Evolutionary conservation across 2,888 invertebrate species (phyloP).

Genomic region (Julus scanicus): DNA sequence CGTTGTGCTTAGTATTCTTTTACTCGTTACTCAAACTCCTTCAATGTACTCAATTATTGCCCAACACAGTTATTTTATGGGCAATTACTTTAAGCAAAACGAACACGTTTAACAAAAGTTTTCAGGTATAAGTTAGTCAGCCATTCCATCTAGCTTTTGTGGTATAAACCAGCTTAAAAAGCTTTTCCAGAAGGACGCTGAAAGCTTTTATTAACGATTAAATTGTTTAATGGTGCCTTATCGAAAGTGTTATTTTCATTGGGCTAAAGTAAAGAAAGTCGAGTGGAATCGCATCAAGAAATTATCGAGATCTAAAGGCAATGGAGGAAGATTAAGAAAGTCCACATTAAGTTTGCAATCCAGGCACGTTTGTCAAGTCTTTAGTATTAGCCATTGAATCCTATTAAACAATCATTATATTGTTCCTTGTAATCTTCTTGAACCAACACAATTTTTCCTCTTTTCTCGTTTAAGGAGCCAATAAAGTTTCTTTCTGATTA

Average conservation of each 20-base stretch:
- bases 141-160: neutral
- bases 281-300: slow-evolving; percentile 27
- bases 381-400: neutral
- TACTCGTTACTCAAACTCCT: too few relatives aligned
- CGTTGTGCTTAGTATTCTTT: too few relatives aligned
- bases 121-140: neutral
- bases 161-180: neutral
- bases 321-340: slow-evolving; percentile 22
- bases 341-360: slow-evolving; percentile 39
- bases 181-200: neutral
- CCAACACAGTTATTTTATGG: too few relatives aligned
- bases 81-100: neutral
- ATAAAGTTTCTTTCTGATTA: neutral
- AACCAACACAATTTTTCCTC: neutral
- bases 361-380: slow-evolving; percentile 1
- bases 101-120: neutral
- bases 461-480: neutral
- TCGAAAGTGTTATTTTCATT: slow-evolving; percentile 34
- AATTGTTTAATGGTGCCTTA: slow-evolving; percentile 34
- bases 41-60: too few relatives aligned
- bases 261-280: neutral
- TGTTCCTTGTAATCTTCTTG: neutral
- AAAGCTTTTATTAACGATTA: slow-evolving; percentile 39
- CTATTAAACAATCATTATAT: slow-evolving; percentile 17
- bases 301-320: slow-evolving; percentile 8